These are phyloP conservation scores for Falcaria lacertinaria DNA, from an alignment of 2,888 invertebrate species.

Conservation along the genomic window DNA sequence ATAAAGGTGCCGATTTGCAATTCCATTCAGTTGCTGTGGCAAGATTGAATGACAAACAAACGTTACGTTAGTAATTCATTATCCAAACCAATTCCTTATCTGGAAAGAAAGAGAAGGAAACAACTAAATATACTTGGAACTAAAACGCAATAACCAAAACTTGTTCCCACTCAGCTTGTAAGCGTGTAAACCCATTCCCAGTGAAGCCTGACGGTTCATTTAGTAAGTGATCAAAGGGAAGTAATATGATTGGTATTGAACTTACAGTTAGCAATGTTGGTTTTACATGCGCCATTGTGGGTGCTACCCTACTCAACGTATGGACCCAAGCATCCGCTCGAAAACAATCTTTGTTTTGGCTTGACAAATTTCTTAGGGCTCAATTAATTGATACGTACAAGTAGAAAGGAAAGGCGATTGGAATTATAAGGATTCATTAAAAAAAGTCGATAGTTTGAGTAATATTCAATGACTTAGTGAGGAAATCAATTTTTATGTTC, in stretches of 20 bases:
- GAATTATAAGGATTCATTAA: neutral
- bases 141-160: too few species aligned
- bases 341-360: conserved; percentile 10
- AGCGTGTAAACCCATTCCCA: conserved; percentile 4
- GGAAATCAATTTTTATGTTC: too few species aligned
- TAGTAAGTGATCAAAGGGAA: conserved; percentile 8
- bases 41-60: too few species aligned
- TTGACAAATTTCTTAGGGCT: neutral
- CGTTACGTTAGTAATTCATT: too few species aligned
- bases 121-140: too few species aligned
- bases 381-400: neutral
- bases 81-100: too few species aligned
- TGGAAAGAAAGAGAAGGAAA: too few species aligned
- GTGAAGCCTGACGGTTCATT: conserved; percentile 14
- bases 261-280: conserved; percentile 13
- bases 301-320: conserved; percentile 25
- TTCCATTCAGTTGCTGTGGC: too few species aligned
- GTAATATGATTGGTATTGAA: conserved; percentile 17
- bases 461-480: too few species aligned
- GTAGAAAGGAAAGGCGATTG: neutral
- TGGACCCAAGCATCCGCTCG: conserved; percentile 13
- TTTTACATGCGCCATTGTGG: conserved; percentile 18
- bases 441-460: neutral
- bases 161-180: neutral
- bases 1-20: too few species aligned